Base-by-base conservation (phyloP, 2,113 vertebrate genomes). In the Patagioenas fasciata region DNA sequence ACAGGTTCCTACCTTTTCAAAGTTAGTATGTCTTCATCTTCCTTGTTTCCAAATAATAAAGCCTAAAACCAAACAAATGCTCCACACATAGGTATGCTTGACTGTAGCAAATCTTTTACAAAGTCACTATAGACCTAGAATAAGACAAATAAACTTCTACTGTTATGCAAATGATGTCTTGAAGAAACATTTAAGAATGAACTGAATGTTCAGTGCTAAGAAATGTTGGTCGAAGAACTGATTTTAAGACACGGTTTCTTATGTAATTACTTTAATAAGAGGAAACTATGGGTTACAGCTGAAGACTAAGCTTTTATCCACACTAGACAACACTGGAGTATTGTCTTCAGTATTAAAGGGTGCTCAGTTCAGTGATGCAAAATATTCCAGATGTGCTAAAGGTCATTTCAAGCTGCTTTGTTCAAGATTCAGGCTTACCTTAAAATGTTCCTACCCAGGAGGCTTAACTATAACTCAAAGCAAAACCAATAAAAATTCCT, bases 261-360 rank as follows among this genome's bases (percentile, higher is more conserved):
- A 60, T 15, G n/a, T 89, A 93, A 96, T 95, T 96, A 72, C 48
- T 95, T 89, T 88, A 96, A 87, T 91, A 81, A 92, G 51, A 80
- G 44, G 67, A 83, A 91, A 77, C 69, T 56, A 38, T 50, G 32
- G 64, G 53, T 85, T 95, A 16, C 57, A 80, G 61, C 29, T 83
- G 82, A 74, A 65, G 75, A 38, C 29, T 56, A 83, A 82, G 32
- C 53, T 86, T 88, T 91, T 75, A 96, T 69, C 75, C 47, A 40
- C n/a, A 31, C 26, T 48, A 82, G 56, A 79, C 48, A 88, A 96
- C 87, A 96, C 57, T 80, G 62, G 34, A 53, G 23, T 78, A 64
- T 95, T 96, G 92, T 96, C 82, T 78, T 86, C 77, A 47, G n/a
- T 74, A 91, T 80, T 89, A 86, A 96, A 96, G 64, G 20, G 42